Percentiles rank a stretch among this genome's conserved stretches.
Conservation (phyloP, 2,888 invertebrate species). For the Stegana nigrithorax region DNA sequence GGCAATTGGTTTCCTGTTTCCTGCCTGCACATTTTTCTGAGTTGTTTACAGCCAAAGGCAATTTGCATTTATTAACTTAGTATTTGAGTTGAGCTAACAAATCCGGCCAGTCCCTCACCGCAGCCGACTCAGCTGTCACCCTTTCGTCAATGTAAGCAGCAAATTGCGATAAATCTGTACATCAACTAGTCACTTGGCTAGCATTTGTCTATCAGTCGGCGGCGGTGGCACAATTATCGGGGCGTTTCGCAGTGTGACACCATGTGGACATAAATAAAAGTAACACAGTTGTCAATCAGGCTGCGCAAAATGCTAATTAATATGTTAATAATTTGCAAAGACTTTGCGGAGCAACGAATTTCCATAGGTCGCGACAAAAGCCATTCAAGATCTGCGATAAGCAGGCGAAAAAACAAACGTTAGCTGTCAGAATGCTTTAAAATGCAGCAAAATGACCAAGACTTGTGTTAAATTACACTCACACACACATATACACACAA, state of each 20-base stretch:
- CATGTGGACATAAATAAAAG: conserved; percentile 48
- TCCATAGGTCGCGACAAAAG: not conserved
- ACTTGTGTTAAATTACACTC: too few species aligned
- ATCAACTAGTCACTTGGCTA: not conserved
- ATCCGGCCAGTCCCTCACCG: too few species aligned
- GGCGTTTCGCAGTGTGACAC: conserved; percentile 5
- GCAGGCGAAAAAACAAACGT: not conserved
- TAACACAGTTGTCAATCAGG: conserved; percentile 59
- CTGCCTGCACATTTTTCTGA: too few species aligned
- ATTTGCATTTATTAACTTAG: too few species aligned
- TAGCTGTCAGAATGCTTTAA: not conserved
- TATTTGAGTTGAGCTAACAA: too few species aligned
- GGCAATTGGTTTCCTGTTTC: too few species aligned
- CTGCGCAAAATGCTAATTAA: conserved; percentile 15
- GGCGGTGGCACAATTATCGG: conserved; percentile 14
- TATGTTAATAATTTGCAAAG: not conserved
- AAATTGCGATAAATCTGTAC: too few species aligned
- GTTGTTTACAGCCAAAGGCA: too few species aligned
- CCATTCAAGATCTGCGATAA: not conserved
- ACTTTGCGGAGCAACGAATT: not conserved
- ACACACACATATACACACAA: not conserved
- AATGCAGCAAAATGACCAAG: not conserved
- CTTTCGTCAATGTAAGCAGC: too few species aligned
- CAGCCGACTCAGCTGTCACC: too few species aligned
- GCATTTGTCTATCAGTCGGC: too few species aligned